phyloP scores from a whole-genome alignment of 2,113 vertebrate species.

The Sander vitreus region DNA sequence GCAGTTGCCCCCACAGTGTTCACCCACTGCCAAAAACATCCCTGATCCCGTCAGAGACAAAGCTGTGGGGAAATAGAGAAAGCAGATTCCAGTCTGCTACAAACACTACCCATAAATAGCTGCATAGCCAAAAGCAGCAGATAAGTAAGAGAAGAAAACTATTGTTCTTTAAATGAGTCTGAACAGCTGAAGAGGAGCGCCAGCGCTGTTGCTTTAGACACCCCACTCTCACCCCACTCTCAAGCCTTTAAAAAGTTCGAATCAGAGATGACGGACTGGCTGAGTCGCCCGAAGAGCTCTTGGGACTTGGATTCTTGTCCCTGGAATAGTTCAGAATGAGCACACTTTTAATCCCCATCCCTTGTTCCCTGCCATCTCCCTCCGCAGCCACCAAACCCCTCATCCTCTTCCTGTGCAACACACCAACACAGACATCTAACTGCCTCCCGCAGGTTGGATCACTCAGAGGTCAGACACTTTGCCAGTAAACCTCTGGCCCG shows the following conservation, averaged over 20 bases:
- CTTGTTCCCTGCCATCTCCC: conserved; percentile 74
- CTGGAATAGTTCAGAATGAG: conserved; percentile 87
- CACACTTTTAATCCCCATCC: conserved; percentile 83
- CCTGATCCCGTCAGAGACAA: conserved; percentile 69
- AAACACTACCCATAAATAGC: conserved; percentile 76
- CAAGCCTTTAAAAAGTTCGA: conserved; percentile 75
- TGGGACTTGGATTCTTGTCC: conserved; percentile 81
- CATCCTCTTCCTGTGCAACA: conserved; percentile 14
- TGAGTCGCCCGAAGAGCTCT: conserved; percentile 66
- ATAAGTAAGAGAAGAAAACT: conserved; percentile 74
- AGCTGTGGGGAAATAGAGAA: conserved; percentile 56
- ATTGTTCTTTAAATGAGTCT: conserved; percentile 80
- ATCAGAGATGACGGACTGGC: conserved; percentile 72
- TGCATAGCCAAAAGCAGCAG: conserved; percentile 44
- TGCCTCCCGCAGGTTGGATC: conserved; percentile 30
- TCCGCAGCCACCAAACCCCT: conserved; percentile 15
- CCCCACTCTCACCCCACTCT: conserved; percentile 59
- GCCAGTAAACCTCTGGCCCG: conserved; percentile 39
- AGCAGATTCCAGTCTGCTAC: conserved; percentile 68
- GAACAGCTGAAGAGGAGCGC: conserved; percentile 78
- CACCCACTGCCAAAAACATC: conserved; percentile 58
- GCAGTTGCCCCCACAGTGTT: conserved; percentile 25
- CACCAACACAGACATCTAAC: conserved; percentile 52
- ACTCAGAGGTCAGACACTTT: conserved; percentile 48
- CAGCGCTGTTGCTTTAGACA: conserved; percentile 71